These are phyloP conservation scores for Agrilus planipennis DNA, from an alignment of 1,140 invertebrate genomes.

Conservation along the genomic window DNA sequence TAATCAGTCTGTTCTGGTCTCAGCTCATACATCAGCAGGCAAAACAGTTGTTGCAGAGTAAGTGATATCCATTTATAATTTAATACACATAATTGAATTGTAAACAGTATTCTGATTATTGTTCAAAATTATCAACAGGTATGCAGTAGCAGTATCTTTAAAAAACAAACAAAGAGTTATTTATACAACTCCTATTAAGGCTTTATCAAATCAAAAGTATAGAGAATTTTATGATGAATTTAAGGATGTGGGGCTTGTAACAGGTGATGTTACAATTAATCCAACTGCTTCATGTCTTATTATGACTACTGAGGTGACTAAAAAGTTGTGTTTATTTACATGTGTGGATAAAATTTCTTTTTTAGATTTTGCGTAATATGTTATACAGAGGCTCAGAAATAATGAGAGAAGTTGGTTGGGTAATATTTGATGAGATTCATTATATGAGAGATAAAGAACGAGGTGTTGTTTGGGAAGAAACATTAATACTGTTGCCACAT, in stretches of 20 bases:
- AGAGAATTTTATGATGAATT: slow-evolving; percentile 97
- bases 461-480: slow-evolving; percentile 99
- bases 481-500: slow-evolving; percentile 92
- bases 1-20: slow-evolving; percentile 93
- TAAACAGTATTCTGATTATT: background rate
- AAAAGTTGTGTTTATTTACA: background rate
- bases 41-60: slow-evolving; percentile 99
- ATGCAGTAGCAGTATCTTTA: slow-evolving; percentile 59
- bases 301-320: slow-evolving; percentile 98
- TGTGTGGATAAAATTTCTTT: slow-evolving; percentile 2
- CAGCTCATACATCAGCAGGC: slow-evolving; percentile 98
- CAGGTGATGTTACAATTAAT: slow-evolving; percentile 99
- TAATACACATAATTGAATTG: background rate
- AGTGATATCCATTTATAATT: slow-evolving; percentile 35
- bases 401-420: slow-evolving; percentile 99
- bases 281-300: slow-evolving; percentile 94
- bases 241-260: slow-evolving; percentile 93
- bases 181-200: slow-evolving; percentile 99
- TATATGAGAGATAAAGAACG: slow-evolving; percentile 99
- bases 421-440: slow-evolving; percentile 99
- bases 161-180: slow-evolving; percentile 80
- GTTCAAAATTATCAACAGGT: slow-evolving; percentile 36
- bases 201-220: slow-evolving; percentile 99
- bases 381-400: slow-evolving; percentile 95
- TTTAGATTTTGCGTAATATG: slow-evolving; percentile 93